These are phyloP conservation scores for Notarius lentiginosus DNA, from an alignment of 2,113 vertebrate genomes.

Conservation along the genomic window DNA sequence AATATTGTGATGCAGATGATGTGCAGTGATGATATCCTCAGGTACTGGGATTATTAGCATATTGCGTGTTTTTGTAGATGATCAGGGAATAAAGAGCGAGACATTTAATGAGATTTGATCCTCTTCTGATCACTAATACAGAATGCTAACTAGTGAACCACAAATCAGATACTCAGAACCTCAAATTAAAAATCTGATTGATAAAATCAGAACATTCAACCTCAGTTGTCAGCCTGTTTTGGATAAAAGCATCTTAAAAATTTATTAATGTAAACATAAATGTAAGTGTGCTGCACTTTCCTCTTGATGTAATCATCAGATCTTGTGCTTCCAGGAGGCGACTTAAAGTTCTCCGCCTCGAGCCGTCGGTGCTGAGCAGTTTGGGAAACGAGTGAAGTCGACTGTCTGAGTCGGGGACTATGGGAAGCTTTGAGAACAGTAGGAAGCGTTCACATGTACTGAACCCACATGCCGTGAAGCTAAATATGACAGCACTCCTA, in stretches of 20 bases:
- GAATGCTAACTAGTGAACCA: background rate
- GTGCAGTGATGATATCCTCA: background rate
- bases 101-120: background rate
- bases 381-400: constrained; percentile 10
- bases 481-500: constrained; percentile 27
- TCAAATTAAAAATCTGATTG: background rate
- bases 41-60: too few relatives aligned
- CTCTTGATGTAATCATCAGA: background rate
- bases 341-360: background rate
- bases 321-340: background rate
- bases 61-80: too few relatives aligned
- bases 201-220: background rate
- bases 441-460: constrained; percentile 24
- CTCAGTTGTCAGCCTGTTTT: too few relatives aligned
- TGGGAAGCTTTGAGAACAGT: constrained; percentile 20
- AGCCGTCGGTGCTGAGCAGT: background rate
- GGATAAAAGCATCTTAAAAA: background rate
- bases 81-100: too few relatives aligned
- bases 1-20: background rate
- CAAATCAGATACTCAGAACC: background rate
- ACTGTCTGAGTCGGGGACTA: constrained; percentile 3
- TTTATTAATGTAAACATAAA: background rate
- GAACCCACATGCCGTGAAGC: constrained; percentile 16
- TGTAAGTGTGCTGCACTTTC: background rate
- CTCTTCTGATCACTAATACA: background rate